Evolutionary conservation across 2,888 invertebrate genomes (phyloP).

Genomic region (Lepidochitona cinerea): DNA sequence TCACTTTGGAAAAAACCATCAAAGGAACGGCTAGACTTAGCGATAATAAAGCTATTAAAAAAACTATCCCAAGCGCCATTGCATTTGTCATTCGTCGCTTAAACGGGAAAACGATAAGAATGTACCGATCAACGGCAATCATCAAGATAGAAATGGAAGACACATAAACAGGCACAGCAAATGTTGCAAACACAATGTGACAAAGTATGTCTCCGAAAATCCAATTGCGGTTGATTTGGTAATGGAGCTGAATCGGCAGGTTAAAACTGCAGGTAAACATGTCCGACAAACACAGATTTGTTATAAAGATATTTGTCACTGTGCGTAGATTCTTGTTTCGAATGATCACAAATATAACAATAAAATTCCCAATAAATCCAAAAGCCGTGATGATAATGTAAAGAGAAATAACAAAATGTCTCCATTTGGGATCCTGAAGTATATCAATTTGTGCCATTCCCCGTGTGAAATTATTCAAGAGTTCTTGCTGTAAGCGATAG

Average conservation of each 20-base stretch:
- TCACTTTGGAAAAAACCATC: conserved; percentile 53
- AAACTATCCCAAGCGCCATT: conserved; percentile 50
- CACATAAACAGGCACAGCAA: conserved; percentile 67
- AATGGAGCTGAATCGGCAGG: conserved; percentile 67
- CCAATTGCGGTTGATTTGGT: conserved; percentile 67
- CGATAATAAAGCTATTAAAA: conserved; percentile 48
- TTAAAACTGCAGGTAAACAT: conserved; percentile 65
- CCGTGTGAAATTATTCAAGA: conserved; percentile 42
- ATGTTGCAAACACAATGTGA: conserved; percentile 62
- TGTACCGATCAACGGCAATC: conserved; percentile 67
- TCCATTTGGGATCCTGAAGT: conserved; percentile 52
- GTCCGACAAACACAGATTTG: conserved; percentile 64
- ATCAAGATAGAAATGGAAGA: conserved; percentile 65
- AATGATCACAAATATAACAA: conserved; percentile 59
- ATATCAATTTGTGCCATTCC: conserved; percentile 51
- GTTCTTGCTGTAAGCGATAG: conserved; percentile 75
- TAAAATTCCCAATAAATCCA: conserved; percentile 62
- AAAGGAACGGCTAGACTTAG: conserved; percentile 59
- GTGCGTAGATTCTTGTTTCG: conserved; percentile 58
- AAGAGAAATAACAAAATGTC: conserved; percentile 52
- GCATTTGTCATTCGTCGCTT: conserved; percentile 50
- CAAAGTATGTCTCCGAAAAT: conserved; percentile 64
- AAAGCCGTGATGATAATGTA: conserved; percentile 61
- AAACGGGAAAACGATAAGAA: conserved; percentile 67
- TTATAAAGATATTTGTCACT: conserved; percentile 67